phyloP scores from a whole-genome alignment of 2,113 vertebrate species.

The Tachysurus vachellii region DNA sequence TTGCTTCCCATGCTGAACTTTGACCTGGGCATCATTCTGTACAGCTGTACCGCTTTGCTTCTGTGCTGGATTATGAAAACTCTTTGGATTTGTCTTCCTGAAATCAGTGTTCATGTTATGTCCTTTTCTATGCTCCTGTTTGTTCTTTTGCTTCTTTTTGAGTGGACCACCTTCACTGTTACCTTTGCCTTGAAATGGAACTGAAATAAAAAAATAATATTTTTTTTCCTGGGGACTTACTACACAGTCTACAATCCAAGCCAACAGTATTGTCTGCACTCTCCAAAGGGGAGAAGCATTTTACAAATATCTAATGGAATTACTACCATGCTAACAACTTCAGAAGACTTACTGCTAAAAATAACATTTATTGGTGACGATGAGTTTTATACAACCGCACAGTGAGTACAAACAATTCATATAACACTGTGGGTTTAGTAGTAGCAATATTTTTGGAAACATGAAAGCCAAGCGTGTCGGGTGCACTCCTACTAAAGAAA shows the following conservation, averaged over 20 bases:
- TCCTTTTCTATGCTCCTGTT: constrained; percentile 63
- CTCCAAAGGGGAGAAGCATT: not conserved
- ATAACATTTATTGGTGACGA: not conserved
- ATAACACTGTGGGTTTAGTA: not conserved
- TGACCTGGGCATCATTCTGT: constrained; percentile 25
- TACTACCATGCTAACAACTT: not conserved
- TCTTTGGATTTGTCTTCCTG: constrained; percentile 50
- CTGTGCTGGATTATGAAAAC: constrained; percentile 48
- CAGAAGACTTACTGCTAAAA: not conserved
- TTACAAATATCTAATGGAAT: not conserved
- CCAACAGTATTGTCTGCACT: not conserved
- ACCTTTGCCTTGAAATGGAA: constrained; percentile 51
- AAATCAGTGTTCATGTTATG: constrained; percentile 45
- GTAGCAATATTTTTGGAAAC: not conserved
- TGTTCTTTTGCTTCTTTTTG: constrained; percentile 77
- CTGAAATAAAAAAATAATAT: constrained; percentile 57
- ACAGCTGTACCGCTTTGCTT: constrained; percentile 29
- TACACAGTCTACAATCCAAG: not conserved
- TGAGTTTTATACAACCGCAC: not conserved
- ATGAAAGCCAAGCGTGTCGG: not conserved
- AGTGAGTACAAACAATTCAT: not conserved
- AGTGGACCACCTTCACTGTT: constrained; percentile 58
- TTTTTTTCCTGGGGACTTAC: not conserved
- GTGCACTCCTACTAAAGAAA: no score
- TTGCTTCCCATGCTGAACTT: constrained; percentile 40